Conservation (phyloP, 2,113 vertebrate species). For the Eupsittula cactorum region DNA sequence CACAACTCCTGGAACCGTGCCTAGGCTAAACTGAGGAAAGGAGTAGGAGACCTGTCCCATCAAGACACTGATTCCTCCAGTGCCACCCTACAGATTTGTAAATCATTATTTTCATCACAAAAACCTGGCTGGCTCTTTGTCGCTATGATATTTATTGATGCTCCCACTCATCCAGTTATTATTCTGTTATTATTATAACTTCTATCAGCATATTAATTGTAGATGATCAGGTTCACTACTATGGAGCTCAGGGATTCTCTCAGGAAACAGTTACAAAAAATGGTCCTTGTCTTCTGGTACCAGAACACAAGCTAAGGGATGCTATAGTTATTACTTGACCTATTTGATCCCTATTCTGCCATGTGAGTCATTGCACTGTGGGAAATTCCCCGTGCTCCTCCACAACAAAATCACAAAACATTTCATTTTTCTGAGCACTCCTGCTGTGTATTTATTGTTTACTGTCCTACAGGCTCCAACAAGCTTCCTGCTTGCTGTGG, state of each 20-base stretch:
- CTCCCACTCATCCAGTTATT: neutral
- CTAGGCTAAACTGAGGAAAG: neutral
- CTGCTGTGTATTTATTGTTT: neutral
- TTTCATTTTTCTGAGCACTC: neutral
- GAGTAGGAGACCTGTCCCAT: neutral
- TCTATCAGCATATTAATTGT: neutral
- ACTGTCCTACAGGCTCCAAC: neutral
- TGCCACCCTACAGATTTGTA: neutral
- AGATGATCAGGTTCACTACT: neutral
- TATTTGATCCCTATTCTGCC: neutral
- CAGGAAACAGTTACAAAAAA: neutral
- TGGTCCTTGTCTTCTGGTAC: neutral
- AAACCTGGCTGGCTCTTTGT: neutral
- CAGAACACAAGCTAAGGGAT: neutral
- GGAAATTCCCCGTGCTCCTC: neutral
- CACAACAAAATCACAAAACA: neutral
- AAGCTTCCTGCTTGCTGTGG: neutral
- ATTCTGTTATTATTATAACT: neutral
- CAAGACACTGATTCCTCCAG: neutral
- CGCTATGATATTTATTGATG: neutral
- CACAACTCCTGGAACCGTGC: neutral
- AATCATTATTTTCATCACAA: neutral
- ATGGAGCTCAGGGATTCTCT: neutral
- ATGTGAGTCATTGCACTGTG: neutral
- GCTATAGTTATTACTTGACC: neutral